Evolutionary conservation across 2,888 invertebrate species (phyloP), one percentile per base, ranked within the genome.

Genomic region (Troides aeacus): DNA sequence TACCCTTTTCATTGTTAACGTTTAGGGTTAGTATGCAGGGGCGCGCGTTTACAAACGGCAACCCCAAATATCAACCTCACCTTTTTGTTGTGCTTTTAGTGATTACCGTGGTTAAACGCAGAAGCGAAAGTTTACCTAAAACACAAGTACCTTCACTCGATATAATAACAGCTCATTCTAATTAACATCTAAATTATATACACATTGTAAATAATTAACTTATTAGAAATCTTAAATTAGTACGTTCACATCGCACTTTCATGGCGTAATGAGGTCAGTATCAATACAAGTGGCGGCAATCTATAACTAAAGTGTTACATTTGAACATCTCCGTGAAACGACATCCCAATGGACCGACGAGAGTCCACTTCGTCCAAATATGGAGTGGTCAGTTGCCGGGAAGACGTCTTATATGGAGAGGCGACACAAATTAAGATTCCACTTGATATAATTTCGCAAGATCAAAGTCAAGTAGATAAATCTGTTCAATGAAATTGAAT

Each of bases 361-460:
- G 73, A 75, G 76, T 73, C 72, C 57, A 64, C 53, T 30, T 62
- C 65, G 65, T 68, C 73, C 62, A 63, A 68, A 73, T 69, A 75
- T 71, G 72, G 72, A 0, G 56, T n/a, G 59, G 62, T 63, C 66
- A 53, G 61, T 68, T 69, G 66, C 57, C 59, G 69, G 61, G 64
- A 69, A 64, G 64, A 64, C 30, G 61, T 69, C 69, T 65, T 68
- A 71, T 71, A 76, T 62, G 74, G 73, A 24, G 60, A 64, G 21
- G 15, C 66, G 62, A 46, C 65, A 70, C 72, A 71, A 73, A 69
- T 71, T 68, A 72, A 73, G 70, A 68, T 72, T 71, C 66, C 59
- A 68, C 63, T 73, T 73, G 70, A 65, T 68, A 72, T 70, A 66
- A 75, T 73, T 72, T 73, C 72, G 70, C 72, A 71, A 62, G 62